Percentiles rank a stretch among this genome's conserved stretches.
Evolutionary conservation across 2,113 vertebrate genomes (phyloP).

Genomic region (Chlamydotis undulata): DNA sequence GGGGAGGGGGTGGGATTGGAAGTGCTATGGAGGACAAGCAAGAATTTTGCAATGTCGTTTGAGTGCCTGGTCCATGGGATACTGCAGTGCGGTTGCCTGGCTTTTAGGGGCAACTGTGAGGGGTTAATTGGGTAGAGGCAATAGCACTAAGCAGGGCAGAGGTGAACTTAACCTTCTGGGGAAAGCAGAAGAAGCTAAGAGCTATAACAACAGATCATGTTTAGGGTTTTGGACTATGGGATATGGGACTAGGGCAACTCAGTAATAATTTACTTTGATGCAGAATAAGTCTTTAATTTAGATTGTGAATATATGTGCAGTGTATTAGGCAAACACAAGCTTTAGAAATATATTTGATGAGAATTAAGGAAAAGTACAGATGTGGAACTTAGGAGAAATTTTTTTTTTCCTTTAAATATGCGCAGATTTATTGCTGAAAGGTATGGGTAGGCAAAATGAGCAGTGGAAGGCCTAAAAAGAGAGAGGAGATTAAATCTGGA

Average conservation of each 20-base stretch:
- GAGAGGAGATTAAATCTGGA: neutral
- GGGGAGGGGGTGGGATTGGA: neutral
- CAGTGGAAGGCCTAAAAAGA: neutral
- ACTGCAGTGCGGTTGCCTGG: neutral
- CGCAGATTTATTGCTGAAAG: neutral
- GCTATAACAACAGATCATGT: rapidly evolving
- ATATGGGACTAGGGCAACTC: neutral
- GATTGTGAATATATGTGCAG: rapidly evolving
- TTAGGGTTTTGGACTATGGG: neutral
- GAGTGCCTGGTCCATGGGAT: neutral
- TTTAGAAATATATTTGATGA: neutral
- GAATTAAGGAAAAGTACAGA: neutral
- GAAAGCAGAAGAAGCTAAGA: neutral
- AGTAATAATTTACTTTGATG: neutral
- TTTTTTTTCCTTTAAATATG: neutral
- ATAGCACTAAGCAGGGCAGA: too few relatives aligned
- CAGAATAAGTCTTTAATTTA: neutral
- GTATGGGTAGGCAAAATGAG: neutral
- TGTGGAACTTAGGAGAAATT: neutral
- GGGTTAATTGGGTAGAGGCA: rapidly evolving
- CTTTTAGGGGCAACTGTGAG: neutral
- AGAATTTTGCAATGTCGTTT: neutral
- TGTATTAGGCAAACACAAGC: neutral
- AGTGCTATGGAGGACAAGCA: neutral
- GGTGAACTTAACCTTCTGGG: neutral